phyloP scores from a whole-genome alignment of 2,797 vertebrate species.

The Phoebastria nigripes region DNA sequence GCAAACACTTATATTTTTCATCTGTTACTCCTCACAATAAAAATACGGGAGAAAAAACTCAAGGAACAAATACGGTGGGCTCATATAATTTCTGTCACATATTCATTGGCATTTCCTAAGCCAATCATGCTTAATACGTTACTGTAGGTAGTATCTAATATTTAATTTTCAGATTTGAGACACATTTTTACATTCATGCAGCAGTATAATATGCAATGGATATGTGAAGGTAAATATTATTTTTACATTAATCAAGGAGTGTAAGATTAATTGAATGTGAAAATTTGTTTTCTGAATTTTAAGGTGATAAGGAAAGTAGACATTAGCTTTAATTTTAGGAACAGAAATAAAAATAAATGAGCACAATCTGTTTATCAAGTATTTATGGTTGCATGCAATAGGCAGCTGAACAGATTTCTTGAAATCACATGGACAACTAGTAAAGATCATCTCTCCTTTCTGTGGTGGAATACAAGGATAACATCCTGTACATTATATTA shows the following conservation, averaged over 20 bases:
- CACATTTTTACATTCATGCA: conserved; percentile 16
- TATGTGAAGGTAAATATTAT: conserved; percentile 57
- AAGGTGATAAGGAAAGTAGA: not conserved
- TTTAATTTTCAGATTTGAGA: conserved; percentile 72
- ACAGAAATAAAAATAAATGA: not conserved
- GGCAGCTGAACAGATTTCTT: not conserved
- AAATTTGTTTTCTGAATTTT: conserved; percentile 27
- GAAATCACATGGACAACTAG: not conserved
- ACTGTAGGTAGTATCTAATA: conserved; percentile 45
- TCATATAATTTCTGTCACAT: conserved; percentile 54
- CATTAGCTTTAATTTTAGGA: conserved; percentile 6
- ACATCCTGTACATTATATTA: not conserved
- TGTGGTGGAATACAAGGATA: not conserved
- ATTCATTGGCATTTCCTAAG: conserved; percentile 29
- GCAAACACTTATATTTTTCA: conserved; percentile 84
- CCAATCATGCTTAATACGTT: conserved; percentile 27
- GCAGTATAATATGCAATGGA: conserved; percentile 19
- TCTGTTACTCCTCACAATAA: conserved; percentile 70
- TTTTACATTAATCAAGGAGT: conserved; percentile 9
- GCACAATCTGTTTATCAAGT: not conserved
- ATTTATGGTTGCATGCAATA: not conserved
- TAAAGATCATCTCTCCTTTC: not conserved
- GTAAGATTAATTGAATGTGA: not conserved
- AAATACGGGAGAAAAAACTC: not conserved
- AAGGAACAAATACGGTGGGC: not conserved